A percentile compares a stretch with the other conserved stretches of the same genome.
Conservation (phyloP, 1,140 invertebrate species). For the Caenorhabditis tropicalis region DNA sequence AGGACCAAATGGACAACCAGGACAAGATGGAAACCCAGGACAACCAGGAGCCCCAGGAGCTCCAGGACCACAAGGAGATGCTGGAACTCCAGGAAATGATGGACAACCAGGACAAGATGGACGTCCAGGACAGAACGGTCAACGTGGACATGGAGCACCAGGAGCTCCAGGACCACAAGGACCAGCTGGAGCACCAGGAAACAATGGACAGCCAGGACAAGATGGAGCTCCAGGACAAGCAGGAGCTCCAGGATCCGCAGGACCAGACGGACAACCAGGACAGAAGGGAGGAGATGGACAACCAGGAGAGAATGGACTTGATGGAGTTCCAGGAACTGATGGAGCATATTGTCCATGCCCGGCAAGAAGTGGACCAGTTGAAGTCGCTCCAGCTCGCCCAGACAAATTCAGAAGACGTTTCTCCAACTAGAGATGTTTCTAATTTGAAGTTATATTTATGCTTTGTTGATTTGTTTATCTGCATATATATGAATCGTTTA, state of each 20-base stretch:
- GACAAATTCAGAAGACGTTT: slow-evolving; percentile 31
- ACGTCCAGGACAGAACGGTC: slow-evolving; percentile 51
- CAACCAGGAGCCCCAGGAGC: slow-evolving; percentile 48
- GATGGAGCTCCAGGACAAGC: slow-evolving; percentile 49
- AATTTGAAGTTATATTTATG: not conserved
- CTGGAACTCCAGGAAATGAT: slow-evolving; percentile 51
- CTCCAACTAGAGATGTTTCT: slow-evolving; percentile 17
- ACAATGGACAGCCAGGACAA: slow-evolving; percentile 52
- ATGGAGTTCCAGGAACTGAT: slow-evolving; percentile 39
- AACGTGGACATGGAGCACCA: slow-evolving; percentile 44
- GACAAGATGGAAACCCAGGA: slow-evolving; percentile 49
- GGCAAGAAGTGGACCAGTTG: slow-evolving; percentile 35
- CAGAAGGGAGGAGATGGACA: slow-evolving; percentile 34
- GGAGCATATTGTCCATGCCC: slow-evolving; percentile 43
- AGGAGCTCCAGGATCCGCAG: slow-evolving; percentile 60
- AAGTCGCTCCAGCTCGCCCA: not conserved
- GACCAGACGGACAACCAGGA: slow-evolving; percentile 56
- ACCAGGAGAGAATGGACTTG: slow-evolving; percentile 40
- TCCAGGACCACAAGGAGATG: slow-evolving; percentile 50
- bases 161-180: slow-evolving; percentile 49
- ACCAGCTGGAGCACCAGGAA: slow-evolving; percentile 45
- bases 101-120: slow-evolving; percentile 52
- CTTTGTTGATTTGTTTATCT: slow-evolving; percentile 11
- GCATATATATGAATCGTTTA: not conserved
- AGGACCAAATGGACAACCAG: slow-evolving; percentile 53